A percentile compares a stretch with the other conserved stretches of the same genome.
Conservation (phyloP, 1,140 invertebrate species). For the Chymomyza costata region DNA sequence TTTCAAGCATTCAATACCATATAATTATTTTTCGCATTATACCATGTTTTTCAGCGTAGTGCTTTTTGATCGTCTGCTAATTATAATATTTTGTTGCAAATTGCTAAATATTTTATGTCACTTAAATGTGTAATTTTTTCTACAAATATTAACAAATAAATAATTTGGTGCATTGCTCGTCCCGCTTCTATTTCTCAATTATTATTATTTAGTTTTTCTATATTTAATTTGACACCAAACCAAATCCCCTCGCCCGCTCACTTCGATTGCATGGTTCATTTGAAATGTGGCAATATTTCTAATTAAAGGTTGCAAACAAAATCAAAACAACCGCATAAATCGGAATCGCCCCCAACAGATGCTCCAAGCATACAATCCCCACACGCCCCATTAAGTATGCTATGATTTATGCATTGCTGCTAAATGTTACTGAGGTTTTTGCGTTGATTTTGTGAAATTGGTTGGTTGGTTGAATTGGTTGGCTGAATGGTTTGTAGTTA, state of each 20-base stretch:
- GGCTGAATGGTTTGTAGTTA: no score
- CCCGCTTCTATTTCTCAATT: slow-evolving; percentile 24
- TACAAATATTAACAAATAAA: slow-evolving; percentile 62
- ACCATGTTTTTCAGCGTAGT: no score
- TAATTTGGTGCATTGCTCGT: slow-evolving; percentile 41
- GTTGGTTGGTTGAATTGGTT: background rate
- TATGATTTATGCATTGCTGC: slow-evolving; percentile 66
- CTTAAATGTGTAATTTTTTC: slow-evolving; percentile 65
- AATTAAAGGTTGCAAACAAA: slow-evolving; percentile 70
- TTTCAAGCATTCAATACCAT: no score
- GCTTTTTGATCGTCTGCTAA: no score
- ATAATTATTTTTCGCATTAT: no score
- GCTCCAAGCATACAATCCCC: no score
- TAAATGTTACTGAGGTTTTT: slow-evolving; percentile 66
- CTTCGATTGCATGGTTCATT: slow-evolving; percentile 42
- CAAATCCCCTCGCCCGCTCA: background rate
- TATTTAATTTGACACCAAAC: slow-evolving; percentile 55
- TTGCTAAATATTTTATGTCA: slow-evolving; percentile 62
- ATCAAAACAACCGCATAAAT: slow-evolving; percentile 70
- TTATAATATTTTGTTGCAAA: no score
- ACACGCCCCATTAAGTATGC: slow-evolving; percentile 59
- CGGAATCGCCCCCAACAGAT: no score
- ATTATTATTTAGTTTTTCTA: slow-evolving; percentile 66
- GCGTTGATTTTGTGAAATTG: slow-evolving; percentile 54
- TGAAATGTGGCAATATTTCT: slow-evolving; percentile 68